A percentile compares a stretch with the other conserved stretches of the same genome.
phyloP scores from a whole-genome alignment of 2,797 vertebrate genomes.

The Centropyge bicolor region DNA sequence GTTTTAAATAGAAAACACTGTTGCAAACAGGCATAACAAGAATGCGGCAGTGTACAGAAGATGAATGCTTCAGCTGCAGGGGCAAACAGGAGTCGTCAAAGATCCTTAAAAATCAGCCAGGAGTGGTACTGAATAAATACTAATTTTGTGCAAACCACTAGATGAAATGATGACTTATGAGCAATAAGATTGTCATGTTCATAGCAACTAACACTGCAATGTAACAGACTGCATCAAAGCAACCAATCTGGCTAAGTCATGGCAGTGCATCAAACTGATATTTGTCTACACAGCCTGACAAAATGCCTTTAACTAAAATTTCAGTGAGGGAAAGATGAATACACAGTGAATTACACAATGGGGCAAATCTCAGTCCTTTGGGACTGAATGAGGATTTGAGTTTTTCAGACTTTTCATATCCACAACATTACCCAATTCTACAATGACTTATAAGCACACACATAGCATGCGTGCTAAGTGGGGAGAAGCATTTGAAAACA shows the following conservation, averaged over 20 bases:
- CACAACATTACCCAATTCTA: neutral
- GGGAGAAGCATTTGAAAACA: neutral
- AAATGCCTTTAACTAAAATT: neutral
- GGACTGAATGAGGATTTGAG: neutral
- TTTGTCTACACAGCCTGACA: neutral
- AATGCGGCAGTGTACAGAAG: neutral
- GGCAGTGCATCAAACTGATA: neutral
- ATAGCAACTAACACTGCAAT: neutral
- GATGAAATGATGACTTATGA: constrained; percentile 7
- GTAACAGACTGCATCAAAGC: neutral
- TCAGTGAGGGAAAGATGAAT: constrained; percentile 8
- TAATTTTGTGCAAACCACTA: neutral
- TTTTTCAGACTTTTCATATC: neutral
- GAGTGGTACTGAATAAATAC: neutral
- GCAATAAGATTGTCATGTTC: neutral
- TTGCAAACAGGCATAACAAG: constrained; percentile 9
- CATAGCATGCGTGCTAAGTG: neutral
- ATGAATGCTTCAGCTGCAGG: neutral
- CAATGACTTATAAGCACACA: constrained; percentile 1
- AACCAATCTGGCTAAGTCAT: constrained; percentile 10
- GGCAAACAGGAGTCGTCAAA: neutral
- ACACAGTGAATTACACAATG: neutral
- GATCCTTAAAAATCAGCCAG: neutral
- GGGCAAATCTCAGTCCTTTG: neutral
- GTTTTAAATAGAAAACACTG: constrained; percentile 18